A percentile compares a stretch with the other conserved stretches of the same genome.
phyloP scores from a whole-genome alignment of 2,888 invertebrate species.

The Leucophenga montana region DNA sequence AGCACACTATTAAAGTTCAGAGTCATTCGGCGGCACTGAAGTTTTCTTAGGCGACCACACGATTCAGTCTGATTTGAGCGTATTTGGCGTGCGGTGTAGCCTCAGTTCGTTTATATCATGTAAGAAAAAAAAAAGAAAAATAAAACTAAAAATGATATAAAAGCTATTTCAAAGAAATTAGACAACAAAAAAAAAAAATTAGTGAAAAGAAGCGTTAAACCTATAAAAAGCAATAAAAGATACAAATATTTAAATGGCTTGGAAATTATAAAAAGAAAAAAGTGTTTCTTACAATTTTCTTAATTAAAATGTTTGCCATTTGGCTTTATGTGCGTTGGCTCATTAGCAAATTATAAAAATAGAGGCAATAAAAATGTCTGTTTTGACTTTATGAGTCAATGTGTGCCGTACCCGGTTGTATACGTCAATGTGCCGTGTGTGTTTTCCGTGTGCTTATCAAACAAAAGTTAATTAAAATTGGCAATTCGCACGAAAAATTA shows the following conservation, averaged over 20 bases:
- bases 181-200: conserved; percentile 24
- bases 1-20: conserved; percentile 58
- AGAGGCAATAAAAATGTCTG: conserved; percentile 30
- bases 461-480: conserved; percentile 52
- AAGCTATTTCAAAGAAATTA: conserved; percentile 6
- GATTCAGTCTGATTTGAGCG: conserved; percentile 61
- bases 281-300: conserved; percentile 7
- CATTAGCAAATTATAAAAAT: conserved; percentile 36
- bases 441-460: conserved; percentile 37
- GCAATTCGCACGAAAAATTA: conserved; percentile 39
- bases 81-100: conserved; percentile 60
- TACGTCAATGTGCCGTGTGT: conserved; percentile 37
- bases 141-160: conserved; percentile 26
- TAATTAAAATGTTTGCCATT: conserved; percentile 28
- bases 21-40: conserved; percentile 48
- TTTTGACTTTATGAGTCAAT: conserved; percentile 42
- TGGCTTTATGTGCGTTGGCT: not conserved
- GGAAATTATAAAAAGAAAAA: conserved; percentile 9
- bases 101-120: conserved; percentile 8
- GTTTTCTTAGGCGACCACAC: conserved; percentile 49
- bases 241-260: conserved; percentile 6
- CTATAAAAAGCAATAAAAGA: conserved; percentile 12
- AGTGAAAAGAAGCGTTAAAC: conserved; percentile 31
- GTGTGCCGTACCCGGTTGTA: conserved; percentile 35
- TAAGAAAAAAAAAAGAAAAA: conserved; percentile 31